phyloP scores from a whole-genome alignment of 2,888 invertebrate genomes.

The Kryphioiulus occultus region DNA sequence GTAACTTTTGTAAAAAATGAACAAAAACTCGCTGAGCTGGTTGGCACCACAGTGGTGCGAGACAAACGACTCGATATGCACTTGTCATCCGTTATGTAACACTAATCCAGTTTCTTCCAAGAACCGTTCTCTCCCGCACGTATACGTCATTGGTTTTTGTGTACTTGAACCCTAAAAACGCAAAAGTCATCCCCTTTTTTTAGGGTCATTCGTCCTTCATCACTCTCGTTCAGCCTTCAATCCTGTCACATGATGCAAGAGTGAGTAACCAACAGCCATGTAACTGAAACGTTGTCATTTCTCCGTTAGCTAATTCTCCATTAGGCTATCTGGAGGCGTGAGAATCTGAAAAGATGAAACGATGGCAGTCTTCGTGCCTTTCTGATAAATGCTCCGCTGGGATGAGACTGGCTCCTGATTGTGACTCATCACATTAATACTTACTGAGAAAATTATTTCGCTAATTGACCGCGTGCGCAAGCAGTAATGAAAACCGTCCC shows the following conservation, averaged over 20 bases:
- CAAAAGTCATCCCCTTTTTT: constrained; percentile 14
- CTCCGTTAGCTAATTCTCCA: not conserved
- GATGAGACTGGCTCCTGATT: not conserved
- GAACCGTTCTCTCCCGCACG: not conserved
- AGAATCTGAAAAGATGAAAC: too few species aligned
- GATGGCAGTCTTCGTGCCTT: too few species aligned
- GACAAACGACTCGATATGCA: not conserved
- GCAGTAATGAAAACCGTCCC: not conserved
- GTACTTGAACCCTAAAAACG: constrained; percentile 35
- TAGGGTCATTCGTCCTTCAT: not conserved
- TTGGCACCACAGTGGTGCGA: not conserved
- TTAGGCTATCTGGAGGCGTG: not conserved
- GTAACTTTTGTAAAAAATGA: not conserved
- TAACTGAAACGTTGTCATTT: not conserved
- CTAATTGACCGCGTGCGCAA: too few species aligned
- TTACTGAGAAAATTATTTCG: not conserved
- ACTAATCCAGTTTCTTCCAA: constrained; percentile 24
- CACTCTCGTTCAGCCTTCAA: not conserved
- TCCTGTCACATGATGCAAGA: constrained; percentile 4
- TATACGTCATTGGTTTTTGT: not conserved
- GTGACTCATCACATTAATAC: not conserved
- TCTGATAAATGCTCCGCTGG: too few species aligned
- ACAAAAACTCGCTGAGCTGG: not conserved
- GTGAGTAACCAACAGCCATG: not conserved
- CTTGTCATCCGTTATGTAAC: constrained; percentile 39